Evolutionary conservation across 1,140 invertebrate genomes (phyloP).

Genomic region (Aphidius gifuensis): DNA sequence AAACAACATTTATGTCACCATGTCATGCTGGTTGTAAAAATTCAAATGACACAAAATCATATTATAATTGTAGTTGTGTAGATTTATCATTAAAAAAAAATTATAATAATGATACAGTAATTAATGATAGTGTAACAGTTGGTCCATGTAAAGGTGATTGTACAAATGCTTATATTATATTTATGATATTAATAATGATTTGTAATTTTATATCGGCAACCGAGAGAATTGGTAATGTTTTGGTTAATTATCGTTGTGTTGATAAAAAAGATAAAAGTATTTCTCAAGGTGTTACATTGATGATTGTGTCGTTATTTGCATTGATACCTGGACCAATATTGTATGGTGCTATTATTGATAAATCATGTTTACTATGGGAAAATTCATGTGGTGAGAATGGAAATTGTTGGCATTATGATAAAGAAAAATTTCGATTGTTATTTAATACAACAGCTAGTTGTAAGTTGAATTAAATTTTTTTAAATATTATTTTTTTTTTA

Average conservation of each 20-base stretch:
- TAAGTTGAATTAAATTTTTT: constrained; percentile 39
- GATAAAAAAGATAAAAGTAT: constrained; percentile 63
- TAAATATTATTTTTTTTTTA: background rate
- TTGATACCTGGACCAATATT: constrained; percentile 67
- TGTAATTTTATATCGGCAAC: constrained; percentile 60
- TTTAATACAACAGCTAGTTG: constrained; percentile 59
- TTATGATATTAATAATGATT: constrained; percentile 53
- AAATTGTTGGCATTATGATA: constrained; percentile 66
- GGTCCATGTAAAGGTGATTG: constrained; percentile 60
- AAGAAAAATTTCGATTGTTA: constrained; percentile 58
- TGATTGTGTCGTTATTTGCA: constrained; percentile 65
- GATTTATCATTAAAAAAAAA: background rate
- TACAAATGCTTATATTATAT: constrained; percentile 46
- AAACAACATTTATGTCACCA: constrained; percentile 61
- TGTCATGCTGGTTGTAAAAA: constrained; percentile 62
- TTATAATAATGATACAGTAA: background rate
- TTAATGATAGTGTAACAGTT: constrained; percentile 22
- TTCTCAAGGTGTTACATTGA: constrained; percentile 62
- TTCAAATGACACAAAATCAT: constrained; percentile 41
- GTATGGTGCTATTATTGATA: constrained; percentile 64
- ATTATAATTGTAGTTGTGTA: constrained; percentile 46
- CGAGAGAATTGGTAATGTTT: constrained; percentile 61
- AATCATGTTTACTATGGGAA: constrained; percentile 65
- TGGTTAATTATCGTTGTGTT: constrained; percentile 63
- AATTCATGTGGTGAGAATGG: constrained; percentile 60